These are phyloP conservation scores for Drosophila prolongata DNA, from an alignment of 2,888 invertebrate species.

Conservation along the genomic window DNA sequence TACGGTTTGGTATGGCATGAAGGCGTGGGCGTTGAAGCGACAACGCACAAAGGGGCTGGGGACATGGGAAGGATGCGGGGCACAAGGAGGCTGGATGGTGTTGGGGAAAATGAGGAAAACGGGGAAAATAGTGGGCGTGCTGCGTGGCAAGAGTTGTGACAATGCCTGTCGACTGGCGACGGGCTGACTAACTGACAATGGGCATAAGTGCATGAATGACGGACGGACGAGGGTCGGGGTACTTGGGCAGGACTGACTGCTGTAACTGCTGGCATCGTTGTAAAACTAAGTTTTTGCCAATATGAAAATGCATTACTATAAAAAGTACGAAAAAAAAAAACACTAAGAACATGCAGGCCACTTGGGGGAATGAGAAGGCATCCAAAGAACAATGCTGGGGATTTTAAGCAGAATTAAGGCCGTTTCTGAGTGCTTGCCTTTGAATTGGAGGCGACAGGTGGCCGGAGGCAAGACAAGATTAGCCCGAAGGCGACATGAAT, in stretches of 20 bases:
- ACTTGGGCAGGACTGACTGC: not conserved
- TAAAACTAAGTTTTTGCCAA: constrained; percentile 70
- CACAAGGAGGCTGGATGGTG: constrained; percentile 17
- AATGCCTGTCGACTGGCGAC: constrained; percentile 77
- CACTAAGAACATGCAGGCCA: constrained; percentile 32
- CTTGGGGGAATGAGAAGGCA: constrained; percentile 34
- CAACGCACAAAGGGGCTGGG: constrained; percentile 53
- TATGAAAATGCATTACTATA: constrained; percentile 73
- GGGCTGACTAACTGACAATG: constrained; percentile 78
- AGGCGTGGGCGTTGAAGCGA: constrained; percentile 74
- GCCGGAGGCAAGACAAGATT: constrained; percentile 35
- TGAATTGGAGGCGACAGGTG: constrained; percentile 68
- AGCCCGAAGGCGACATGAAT: constrained; percentile 9
- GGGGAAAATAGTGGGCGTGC: constrained; percentile 38
- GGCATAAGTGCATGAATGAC: constrained; percentile 56
- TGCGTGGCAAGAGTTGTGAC: constrained; percentile 78
- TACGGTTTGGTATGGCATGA: constrained; percentile 21
- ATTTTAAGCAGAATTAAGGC: constrained; percentile 79
- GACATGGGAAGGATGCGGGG: constrained; percentile 1
- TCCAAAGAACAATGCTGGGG: constrained; percentile 66
- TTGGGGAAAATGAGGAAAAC: constrained; percentile 29
- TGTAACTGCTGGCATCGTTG: constrained; percentile 46
- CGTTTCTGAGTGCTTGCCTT: constrained; percentile 71
- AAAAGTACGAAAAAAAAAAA: constrained; percentile 18
- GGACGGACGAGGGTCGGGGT: constrained; percentile 26